phyloP scores from a whole-genome alignment of 2,888 invertebrate species.

The Ochropleura plecta region DNA sequence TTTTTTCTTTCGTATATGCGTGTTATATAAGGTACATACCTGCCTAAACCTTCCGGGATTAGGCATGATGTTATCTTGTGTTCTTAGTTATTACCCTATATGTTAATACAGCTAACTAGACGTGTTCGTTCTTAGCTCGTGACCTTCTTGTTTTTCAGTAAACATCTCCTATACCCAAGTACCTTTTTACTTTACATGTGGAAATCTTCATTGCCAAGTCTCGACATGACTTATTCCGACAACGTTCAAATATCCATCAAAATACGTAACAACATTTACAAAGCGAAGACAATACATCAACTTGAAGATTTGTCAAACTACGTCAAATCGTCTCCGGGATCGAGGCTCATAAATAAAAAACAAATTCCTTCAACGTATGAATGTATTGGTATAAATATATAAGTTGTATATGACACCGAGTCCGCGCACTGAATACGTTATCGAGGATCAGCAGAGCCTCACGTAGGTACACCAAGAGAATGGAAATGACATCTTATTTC shows the following conservation, averaged over 20 bases:
- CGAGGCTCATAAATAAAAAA: slow-evolving; percentile 56
- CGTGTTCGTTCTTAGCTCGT: background rate
- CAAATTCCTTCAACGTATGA: slow-evolving; percentile 53
- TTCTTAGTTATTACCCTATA: background rate
- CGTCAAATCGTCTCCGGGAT: slow-evolving; percentile 45
- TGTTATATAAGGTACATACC: background rate
- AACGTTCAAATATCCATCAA: slow-evolving; percentile 28
- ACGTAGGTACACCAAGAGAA: slow-evolving; percentile 52
- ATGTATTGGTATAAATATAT: slow-evolving; percentile 60
- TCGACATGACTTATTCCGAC: slow-evolving; percentile 18
- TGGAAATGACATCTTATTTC: slow-evolving; percentile 59
- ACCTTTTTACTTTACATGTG: background rate
- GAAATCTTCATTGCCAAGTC: background rate
- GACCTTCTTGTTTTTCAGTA: background rate
- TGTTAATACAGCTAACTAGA: background rate
- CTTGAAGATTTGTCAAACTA: slow-evolving; percentile 56
- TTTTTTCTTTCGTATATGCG: background rate
- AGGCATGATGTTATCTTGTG: background rate
- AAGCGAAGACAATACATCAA: slow-evolving; percentile 51
- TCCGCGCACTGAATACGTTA: slow-evolving; percentile 59
- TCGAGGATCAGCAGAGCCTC: slow-evolving; percentile 55
- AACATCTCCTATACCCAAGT: background rate
- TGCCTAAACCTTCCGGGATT: background rate
- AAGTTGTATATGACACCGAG: slow-evolving; percentile 57
- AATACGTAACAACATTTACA: slow-evolving; percentile 23